These are phyloP conservation scores for Troides oblongomaculatus DNA, from an alignment of 2,888 invertebrate species.

Conservation along the genomic window DNA sequence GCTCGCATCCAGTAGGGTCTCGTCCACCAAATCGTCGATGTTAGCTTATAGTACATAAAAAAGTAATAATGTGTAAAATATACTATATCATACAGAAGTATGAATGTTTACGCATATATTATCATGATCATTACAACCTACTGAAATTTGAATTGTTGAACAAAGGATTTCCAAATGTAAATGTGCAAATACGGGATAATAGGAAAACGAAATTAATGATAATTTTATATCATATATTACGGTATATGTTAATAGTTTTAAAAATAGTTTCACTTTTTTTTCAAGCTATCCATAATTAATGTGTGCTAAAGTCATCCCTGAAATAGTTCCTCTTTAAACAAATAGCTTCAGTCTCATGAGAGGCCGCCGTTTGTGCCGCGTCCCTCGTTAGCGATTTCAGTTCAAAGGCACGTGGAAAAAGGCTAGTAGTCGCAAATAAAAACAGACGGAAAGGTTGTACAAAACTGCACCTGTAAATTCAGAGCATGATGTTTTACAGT, in stretches of 20 bases:
- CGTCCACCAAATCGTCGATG: background rate
- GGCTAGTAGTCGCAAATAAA: constrained; percentile 11
- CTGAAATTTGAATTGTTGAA: no score
- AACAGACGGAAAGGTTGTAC: constrained; percentile 5
- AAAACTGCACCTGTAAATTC: constrained; percentile 14
- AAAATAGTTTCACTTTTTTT: background rate
- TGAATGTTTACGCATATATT: no score
- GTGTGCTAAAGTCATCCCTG: constrained; percentile 1
- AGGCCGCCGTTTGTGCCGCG: constrained; percentile 9
- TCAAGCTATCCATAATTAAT: constrained; percentile 3
- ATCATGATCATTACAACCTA: no score
- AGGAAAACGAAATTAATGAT: no score
- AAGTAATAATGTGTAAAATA: background rate
- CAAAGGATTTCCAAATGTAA: no score
- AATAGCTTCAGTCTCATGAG: constrained; percentile 15
- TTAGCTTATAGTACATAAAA: background rate
- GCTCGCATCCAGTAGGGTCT: no score
- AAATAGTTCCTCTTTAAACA: constrained; percentile 11
- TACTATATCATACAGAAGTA: background rate
- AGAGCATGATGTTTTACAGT: constrained; percentile 15
- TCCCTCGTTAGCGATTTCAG: constrained; percentile 24
- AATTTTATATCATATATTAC: no score
- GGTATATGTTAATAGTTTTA: no score
- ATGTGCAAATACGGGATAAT: no score
- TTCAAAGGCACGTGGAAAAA: constrained; percentile 20